Evolutionary conservation across 1,140 invertebrate species (phyloP).

Genomic region (Drosophila takahashii): DNA sequence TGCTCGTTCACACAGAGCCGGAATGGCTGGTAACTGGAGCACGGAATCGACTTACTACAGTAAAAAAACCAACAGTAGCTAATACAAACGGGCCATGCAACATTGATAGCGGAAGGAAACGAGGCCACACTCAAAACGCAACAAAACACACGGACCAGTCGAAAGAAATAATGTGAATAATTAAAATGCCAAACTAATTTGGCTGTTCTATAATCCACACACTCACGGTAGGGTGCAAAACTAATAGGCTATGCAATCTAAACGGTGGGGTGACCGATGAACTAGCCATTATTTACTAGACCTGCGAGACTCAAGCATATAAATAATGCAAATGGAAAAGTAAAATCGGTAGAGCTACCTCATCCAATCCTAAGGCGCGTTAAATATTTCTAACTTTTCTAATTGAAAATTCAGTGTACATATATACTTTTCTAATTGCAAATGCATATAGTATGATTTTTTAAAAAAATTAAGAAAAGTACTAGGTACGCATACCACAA

Average conservation of each 20-base stretch:
- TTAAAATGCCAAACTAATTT: slow-evolving; percentile 50
- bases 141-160: slow-evolving; percentile 32
- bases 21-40: slow-evolving; percentile 69
- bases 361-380: not conserved
- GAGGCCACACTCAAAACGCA: slow-evolving; percentile 47
- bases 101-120: slow-evolving; percentile 63
- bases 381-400: not conserved
- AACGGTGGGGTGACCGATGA: not conserved
- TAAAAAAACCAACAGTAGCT: slow-evolving; percentile 9
- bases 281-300: slow-evolving; percentile 8
- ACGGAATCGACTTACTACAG: slow-evolving; percentile 48
- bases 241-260: slow-evolving; percentile 7
- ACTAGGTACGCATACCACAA: no score
- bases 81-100: slow-evolving; percentile 51
- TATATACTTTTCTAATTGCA: no score
- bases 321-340: slow-evolving; percentile 40
- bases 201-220: not conserved
- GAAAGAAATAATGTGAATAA: slow-evolving; percentile 57
- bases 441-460: no score
- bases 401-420: not conserved
- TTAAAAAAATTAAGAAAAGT: not conserved
- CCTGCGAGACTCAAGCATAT: not conserved
- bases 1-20: slow-evolving; percentile 28
- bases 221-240: slow-evolving; percentile 1
- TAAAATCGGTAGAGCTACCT: slow-evolving; percentile 24